phyloP scores from a whole-genome alignment of 2,797 vertebrate genomes.

The Eutrigla gurnardus region DNA sequence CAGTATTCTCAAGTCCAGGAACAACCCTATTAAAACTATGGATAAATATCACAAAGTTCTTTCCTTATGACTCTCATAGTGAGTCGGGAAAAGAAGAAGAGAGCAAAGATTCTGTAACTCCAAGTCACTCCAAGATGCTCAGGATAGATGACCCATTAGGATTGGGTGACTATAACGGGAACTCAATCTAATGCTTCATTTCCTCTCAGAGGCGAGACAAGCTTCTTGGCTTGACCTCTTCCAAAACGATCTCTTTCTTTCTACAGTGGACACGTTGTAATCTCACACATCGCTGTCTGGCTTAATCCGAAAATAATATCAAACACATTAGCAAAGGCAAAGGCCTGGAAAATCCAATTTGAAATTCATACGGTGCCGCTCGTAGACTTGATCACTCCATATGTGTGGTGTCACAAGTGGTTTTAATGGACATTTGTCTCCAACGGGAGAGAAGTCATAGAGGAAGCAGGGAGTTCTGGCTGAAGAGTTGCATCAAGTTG shows the following conservation, averaged over 20 bases:
- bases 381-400: slow-evolving; percentile 58
- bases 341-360: slow-evolving; percentile 80
- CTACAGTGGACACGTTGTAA: slow-evolving; percentile 57
- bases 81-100: slow-evolving; percentile 22
- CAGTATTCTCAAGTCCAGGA: slow-evolving; percentile 18
- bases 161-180: slow-evolving; percentile 77
- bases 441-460: slow-evolving; percentile 25
- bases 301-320: slow-evolving; percentile 82
- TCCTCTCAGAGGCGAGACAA: slow-evolving; percentile 76
- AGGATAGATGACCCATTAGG: slow-evolving; percentile 79
- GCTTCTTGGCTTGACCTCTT: slow-evolving; percentile 74
- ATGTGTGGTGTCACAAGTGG: slow-evolving; percentile 58
- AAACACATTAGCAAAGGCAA: slow-evolving; percentile 75
- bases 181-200: slow-evolving; percentile 84
- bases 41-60: slow-evolving; percentile 4
- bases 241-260: slow-evolving; percentile 58
- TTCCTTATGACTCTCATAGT: slow-evolving; percentile 17
- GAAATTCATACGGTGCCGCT: slow-evolving; percentile 64
- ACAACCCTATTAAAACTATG: slow-evolving; percentile 9
- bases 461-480: slow-evolving; percentile 16
- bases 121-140: slow-evolving; percentile 56
- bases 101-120: slow-evolving; percentile 41
- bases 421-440: slow-evolving; percentile 57
- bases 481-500: slow-evolving; percentile 2
- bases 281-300: slow-evolving; percentile 78